Percentiles rank a stretch among this genome's conserved stretches.
These are phyloP conservation scores for Eueremaeus valkanovi DNA, from an alignment of 2,888 invertebrate species.

Conservation along the genomic window DNA sequence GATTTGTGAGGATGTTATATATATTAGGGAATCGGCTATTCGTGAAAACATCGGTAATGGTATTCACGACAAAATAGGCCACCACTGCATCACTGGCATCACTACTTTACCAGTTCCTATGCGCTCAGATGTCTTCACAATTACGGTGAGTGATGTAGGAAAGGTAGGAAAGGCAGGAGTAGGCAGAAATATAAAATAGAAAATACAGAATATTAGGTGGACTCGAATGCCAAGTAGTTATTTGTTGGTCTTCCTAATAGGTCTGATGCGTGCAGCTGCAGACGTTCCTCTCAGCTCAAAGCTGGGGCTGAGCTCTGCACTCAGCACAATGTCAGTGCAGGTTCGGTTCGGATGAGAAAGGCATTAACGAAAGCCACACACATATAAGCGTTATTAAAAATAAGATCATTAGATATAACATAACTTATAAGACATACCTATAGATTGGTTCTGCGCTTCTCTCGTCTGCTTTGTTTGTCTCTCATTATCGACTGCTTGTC, in stretches of 20 bases:
- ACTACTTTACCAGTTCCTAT: too few species aligned
- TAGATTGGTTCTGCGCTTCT: conserved; percentile 3
- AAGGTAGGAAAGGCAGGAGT: neutral
- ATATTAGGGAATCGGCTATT: conserved; percentile 10
- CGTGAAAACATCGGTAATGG: conserved; percentile 30
- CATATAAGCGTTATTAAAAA: conserved; percentile 33
- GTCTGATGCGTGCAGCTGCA: conserved; percentile 31
- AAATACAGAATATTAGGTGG: neutral
- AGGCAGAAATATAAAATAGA: neutral
- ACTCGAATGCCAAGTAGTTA: conserved; percentile 3
- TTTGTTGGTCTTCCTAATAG: conserved; percentile 33
- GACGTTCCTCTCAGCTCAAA: conserved; percentile 38
- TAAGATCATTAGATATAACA: conserved; percentile 28
- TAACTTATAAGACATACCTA: conserved; percentile 30
- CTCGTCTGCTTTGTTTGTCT: conserved; percentile 4
- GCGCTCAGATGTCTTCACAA: neutral
- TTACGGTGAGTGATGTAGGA: neutral
- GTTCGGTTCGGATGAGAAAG: conserved; percentile 20
- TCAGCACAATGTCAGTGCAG: too few species aligned
- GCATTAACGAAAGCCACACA: conserved; percentile 33
- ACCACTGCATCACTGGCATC: neutral
- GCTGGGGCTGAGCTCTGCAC: neutral
- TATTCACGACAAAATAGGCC: conserved; percentile 32
- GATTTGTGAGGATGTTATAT: neutral
- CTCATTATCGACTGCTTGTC: conserved; percentile 23